Evolutionary conservation across 2,888 invertebrate genomes (phyloP).

Genomic region (Acanthosepion lycidas): DNA sequence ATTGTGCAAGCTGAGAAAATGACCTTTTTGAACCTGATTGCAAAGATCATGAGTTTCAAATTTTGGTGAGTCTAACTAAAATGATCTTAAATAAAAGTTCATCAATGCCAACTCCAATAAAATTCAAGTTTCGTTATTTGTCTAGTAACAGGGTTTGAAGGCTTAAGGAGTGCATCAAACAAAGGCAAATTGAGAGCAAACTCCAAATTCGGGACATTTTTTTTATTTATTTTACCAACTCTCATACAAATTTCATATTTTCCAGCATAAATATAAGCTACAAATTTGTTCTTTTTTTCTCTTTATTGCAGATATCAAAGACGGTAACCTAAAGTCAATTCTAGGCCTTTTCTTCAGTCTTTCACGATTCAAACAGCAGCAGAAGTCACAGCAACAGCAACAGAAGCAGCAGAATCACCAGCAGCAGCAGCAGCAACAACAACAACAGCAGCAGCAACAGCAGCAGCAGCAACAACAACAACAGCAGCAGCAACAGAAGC

Average conservation of each 20-base stretch:
- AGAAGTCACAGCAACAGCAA: conserved; percentile 78
- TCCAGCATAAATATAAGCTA: neutral
- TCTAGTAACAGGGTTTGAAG: too few species aligned
- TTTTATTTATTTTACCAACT: neutral
- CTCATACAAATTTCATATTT: neutral
- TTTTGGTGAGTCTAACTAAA: too few species aligned
- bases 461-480: neutral
- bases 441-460: conserved; percentile 49
- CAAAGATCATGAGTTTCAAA: too few species aligned
- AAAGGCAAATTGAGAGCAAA: neutral
- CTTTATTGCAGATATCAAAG: conserved; percentile 83
- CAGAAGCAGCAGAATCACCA: conserved; percentile 51
- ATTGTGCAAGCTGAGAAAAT: too few species aligned
- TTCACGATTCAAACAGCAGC: conserved; percentile 91
- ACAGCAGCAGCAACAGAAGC: conserved; percentile 58
- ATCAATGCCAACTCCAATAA: too few species aligned
- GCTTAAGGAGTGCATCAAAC: too few species aligned
- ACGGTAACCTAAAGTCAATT: conserved; percentile 94
- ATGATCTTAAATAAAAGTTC: too few species aligned
- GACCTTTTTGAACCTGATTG: too few species aligned
- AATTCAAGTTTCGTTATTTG: too few species aligned
- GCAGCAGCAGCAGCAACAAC: conserved; percentile 58
- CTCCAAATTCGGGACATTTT: neutral
- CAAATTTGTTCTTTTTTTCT: conserved; percentile 20
- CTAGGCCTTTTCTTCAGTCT: conserved; percentile 95